Evolutionary conservation across 2,797 vertebrate genomes (phyloP).

Genomic region (Acropternis orthonyx): DNA sequence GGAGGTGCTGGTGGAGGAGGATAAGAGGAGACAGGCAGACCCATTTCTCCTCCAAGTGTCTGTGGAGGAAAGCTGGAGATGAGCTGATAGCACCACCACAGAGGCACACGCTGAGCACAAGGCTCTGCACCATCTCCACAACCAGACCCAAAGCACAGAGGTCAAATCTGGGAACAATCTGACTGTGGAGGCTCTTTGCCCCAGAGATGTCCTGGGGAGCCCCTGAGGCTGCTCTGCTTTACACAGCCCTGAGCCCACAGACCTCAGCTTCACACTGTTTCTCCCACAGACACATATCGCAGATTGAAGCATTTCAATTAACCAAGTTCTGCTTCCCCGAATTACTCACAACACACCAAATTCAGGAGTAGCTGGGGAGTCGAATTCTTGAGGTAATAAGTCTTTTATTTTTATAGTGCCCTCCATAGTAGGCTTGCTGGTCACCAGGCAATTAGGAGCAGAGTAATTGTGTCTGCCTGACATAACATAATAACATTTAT

Average conservation of each 20-base stretch:
- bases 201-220: not conserved
- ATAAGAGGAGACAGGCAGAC: not conserved
- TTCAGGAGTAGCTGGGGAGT: not conserved
- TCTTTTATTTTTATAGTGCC: not conserved
- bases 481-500: not conserved
- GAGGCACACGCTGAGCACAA: accelerated
- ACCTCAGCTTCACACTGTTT: not conserved
- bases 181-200: not conserved
- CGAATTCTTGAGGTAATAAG: not conserved
- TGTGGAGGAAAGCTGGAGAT: accelerated
- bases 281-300: accelerated
- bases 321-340: not conserved
- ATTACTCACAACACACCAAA: not conserved
- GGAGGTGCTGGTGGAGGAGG: not conserved
- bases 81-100: not conserved
- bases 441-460: not conserved
- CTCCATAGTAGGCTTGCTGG: not conserved
- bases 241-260: not conserved
- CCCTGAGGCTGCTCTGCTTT: not conserved
- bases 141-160: not conserved
- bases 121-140: not conserved
- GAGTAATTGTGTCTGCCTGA: not conserved
- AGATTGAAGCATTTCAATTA: accelerated
- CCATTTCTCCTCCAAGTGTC: not conserved
- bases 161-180: accelerated